Evolutionary conservation across 2,888 invertebrate species (phyloP).

Genomic region (Tenthredo amoena): DNA sequence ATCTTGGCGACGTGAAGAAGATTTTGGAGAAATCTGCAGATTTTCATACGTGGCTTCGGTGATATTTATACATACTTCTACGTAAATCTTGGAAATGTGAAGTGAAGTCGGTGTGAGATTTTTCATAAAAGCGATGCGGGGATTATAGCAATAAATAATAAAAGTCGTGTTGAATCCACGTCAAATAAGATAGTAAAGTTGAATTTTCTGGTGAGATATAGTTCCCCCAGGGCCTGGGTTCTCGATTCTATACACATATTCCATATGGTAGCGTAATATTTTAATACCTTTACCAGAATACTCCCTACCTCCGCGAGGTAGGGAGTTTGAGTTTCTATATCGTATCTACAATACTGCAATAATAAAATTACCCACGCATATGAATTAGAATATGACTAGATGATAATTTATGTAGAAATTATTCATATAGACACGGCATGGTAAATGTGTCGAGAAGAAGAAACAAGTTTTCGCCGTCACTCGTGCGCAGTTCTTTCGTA

Average conservation of each 20-base stretch:
- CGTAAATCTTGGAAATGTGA: not conserved
- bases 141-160: constrained; percentile 23
- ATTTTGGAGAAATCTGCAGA: not conserved
- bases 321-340: not conserved
- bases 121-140: not conserved
- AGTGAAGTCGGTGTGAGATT: not conserved
- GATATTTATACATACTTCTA: not conserved
- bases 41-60: not conserved
- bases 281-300: constrained; percentile 11
- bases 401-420: constrained; percentile 70
- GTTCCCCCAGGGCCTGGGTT: not conserved
- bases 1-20: not conserved
- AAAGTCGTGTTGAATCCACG: not conserved
- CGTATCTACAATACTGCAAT: constrained; percentile 59
- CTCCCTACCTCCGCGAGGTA: not conserved
- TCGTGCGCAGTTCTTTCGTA: constrained; percentile 37
- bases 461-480: constrained; percentile 56
- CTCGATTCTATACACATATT: not conserved
- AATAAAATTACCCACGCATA: constrained; percentile 69
- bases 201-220: constrained; percentile 22
- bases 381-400: constrained; percentile 68
- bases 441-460: constrained; percentile 68
- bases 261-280: constrained; percentile 42
- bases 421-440: constrained; percentile 59
- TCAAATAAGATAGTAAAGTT: constrained; percentile 29